Evolutionary conservation across 2,797 vertebrate genomes (phyloP).

Genomic region (Gymnothorax javanicus): DNA sequence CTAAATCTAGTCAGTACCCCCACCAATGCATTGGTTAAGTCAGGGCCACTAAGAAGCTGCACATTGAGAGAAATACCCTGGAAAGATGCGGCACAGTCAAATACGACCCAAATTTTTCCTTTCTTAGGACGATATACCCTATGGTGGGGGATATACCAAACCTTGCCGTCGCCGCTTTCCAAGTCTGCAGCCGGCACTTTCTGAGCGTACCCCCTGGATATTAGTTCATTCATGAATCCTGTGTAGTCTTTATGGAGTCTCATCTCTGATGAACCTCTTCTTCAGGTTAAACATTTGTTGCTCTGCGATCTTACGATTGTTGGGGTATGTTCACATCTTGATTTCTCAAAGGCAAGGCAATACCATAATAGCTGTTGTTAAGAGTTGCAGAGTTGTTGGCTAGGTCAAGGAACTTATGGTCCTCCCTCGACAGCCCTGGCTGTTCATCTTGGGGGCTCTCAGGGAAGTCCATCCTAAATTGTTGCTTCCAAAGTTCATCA

Average conservation of each 20-base stretch:
- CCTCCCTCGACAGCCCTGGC: neutral
- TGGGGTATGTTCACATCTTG: neutral
- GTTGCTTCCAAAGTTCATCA: neutral
- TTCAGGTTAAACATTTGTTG: too few relatives aligned
- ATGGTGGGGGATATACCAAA: constrained; percentile 16
- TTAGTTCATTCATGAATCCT: constrained; percentile 8
- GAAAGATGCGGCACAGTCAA: neutral
- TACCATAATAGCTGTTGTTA: neutral
- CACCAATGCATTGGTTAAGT: neutral
- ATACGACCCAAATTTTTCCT: neutral
- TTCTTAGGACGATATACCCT: constrained; percentile 13
- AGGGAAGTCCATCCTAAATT: neutral
- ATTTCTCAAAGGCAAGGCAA: neutral
- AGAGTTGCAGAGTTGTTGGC: neutral
- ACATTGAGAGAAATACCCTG: neutral
- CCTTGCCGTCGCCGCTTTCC: neutral
- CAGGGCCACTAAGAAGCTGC: neutral
- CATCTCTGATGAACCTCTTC: too few relatives aligned
- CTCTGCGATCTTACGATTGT: neutral
- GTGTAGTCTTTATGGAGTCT: too few relatives aligned
- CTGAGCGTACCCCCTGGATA: too few relatives aligned
- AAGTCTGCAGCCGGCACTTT: too few relatives aligned
- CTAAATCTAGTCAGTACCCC: neutral
- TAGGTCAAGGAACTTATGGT: neutral
- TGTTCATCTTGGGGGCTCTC: neutral